phyloP scores from a whole-genome alignment of 2,888 invertebrate species.

The Acleris sparsana region DNA sequence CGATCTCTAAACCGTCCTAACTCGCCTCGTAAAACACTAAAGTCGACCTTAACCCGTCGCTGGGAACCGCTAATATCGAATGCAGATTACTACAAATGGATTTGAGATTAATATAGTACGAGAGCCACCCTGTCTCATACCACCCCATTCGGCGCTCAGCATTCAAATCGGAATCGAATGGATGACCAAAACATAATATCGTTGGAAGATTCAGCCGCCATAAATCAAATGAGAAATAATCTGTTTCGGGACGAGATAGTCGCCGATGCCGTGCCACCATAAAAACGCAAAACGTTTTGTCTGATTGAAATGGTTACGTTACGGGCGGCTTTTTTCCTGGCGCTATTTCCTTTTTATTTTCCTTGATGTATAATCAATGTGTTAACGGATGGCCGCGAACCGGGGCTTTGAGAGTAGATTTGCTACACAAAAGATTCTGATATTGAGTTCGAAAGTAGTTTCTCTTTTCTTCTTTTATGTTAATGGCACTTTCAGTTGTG shows the following conservation, averaged over 20 bases:
- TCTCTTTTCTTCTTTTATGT: slow-evolving; percentile 78
- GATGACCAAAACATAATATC: slow-evolving; percentile 85
- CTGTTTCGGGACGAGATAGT: slow-evolving; percentile 83
- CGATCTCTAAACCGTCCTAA: slow-evolving; percentile 81
- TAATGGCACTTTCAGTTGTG: slow-evolving; percentile 76
- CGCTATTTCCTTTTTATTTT: slow-evolving; percentile 80
- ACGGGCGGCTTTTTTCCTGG: slow-evolving; percentile 70
- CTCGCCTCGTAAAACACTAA: slow-evolving; percentile 67
- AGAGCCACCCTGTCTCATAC: slow-evolving; percentile 80
- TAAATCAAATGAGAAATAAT: slow-evolving; percentile 85
- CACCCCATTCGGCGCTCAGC: slow-evolving; percentile 81
- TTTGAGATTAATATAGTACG: slow-evolving; percentile 84
- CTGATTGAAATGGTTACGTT: slow-evolving; percentile 81
- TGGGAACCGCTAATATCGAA: slow-evolving; percentile 65
- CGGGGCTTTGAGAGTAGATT: slow-evolving; percentile 75
- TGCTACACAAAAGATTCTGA: slow-evolving; percentile 81
- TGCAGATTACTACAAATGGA: slow-evolving; percentile 81
- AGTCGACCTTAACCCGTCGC: slow-evolving; percentile 64
- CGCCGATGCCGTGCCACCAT: slow-evolving; percentile 77
- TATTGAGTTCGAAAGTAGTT: slow-evolving; percentile 82
- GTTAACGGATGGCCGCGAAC: slow-evolving; percentile 80
- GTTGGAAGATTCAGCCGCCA: slow-evolving; percentile 81
- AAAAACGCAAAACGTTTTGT: slow-evolving; percentile 83
- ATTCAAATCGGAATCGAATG: slow-evolving; percentile 84
- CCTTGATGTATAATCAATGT: slow-evolving; percentile 83